Percentiles rank a stretch among this genome's conserved stretches.
These are phyloP conservation scores for Neoniphon sammara DNA, from an alignment of 2,797 vertebrate species.

Conservation along the genomic window DNA sequence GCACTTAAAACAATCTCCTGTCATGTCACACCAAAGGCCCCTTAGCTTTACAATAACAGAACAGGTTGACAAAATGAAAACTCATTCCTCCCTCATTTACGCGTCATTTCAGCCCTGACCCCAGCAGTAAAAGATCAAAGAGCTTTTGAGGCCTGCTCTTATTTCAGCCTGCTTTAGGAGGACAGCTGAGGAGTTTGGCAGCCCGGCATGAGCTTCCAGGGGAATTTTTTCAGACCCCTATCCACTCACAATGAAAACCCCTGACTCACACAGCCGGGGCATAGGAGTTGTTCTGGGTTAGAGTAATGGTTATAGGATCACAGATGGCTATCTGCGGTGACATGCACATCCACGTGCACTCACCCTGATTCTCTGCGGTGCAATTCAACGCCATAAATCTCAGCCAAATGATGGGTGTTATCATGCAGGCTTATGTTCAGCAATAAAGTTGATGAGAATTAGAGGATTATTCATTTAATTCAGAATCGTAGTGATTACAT, in stretches of 20 bases:
- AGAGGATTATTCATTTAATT: constrained; percentile 53
- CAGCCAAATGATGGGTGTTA: constrained; percentile 40
- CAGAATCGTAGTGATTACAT: constrained; percentile 65
- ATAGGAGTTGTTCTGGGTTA: constrained; percentile 65
- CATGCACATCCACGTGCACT: constrained; percentile 51
- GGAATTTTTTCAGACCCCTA: constrained; percentile 73
- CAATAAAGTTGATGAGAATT: constrained; percentile 42
- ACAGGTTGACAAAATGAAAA: constrained; percentile 86
- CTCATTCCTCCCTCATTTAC: constrained; percentile 87
- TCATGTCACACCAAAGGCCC: constrained; percentile 81
- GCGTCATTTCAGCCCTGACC: constrained; percentile 86
- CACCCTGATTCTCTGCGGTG: constrained; percentile 28
- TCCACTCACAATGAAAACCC: constrained; percentile 65
- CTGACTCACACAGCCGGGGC: constrained; percentile 62
- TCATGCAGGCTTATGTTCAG: constrained; percentile 14
- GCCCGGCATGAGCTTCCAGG: constrained; percentile 73
- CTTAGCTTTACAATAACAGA: constrained; percentile 85
- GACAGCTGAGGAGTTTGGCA: constrained; percentile 84
- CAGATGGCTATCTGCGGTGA: constrained; percentile 72
- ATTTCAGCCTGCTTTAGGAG: constrained; percentile 81
- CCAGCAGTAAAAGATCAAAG: constrained; percentile 87
- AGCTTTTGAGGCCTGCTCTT: constrained; percentile 84
- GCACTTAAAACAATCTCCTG: constrained; percentile 84
- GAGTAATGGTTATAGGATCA: constrained; percentile 73
- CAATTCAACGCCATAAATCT: constrained; percentile 47